These are phyloP conservation scores for Troides helena DNA, from an alignment of 2,888 invertebrate species.

Conservation along the genomic window DNA sequence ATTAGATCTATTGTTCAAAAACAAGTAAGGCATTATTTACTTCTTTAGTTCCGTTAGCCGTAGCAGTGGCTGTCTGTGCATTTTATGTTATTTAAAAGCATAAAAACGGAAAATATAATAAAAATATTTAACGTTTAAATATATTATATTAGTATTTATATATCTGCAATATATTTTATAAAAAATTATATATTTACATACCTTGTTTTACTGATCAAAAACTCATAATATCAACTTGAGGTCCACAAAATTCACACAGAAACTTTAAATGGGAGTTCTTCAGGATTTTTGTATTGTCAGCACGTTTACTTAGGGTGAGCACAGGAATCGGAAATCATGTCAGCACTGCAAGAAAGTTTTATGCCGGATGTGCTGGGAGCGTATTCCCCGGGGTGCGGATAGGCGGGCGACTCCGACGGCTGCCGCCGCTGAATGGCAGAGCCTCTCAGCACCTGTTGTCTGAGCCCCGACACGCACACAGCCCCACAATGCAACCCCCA, in stretches of 20 bases:
- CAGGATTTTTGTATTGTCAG: neutral
- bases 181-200: conserved; percentile 1
- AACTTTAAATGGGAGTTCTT: conserved; percentile 4
- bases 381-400: conserved; percentile 25
- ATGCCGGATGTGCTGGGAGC: conserved; percentile 30
- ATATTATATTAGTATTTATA: too few species aligned
- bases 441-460: conserved; percentile 63
- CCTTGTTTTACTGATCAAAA: neutral
- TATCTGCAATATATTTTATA: too few species aligned
- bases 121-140: too few species aligned
- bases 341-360: conserved; percentile 34
- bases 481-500: conserved; percentile 29
- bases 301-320: neutral
- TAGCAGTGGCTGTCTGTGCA: too few species aligned
- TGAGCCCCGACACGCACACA: conserved; percentile 36
- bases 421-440: conserved; percentile 53
- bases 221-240: neutral
- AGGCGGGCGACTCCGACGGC: conserved; percentile 54
- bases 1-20: too few species aligned
- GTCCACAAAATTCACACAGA: conserved; percentile 4
- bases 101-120: too few species aligned
- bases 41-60: too few species aligned
- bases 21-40: too few species aligned
- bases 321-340: neutral
- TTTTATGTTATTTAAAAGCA: too few species aligned